A percentile compares a stretch with the other conserved stretches of the same genome.
phyloP scores from a whole-genome alignment of 2,797 vertebrate species.

The Ceyx erithaca region DNA sequence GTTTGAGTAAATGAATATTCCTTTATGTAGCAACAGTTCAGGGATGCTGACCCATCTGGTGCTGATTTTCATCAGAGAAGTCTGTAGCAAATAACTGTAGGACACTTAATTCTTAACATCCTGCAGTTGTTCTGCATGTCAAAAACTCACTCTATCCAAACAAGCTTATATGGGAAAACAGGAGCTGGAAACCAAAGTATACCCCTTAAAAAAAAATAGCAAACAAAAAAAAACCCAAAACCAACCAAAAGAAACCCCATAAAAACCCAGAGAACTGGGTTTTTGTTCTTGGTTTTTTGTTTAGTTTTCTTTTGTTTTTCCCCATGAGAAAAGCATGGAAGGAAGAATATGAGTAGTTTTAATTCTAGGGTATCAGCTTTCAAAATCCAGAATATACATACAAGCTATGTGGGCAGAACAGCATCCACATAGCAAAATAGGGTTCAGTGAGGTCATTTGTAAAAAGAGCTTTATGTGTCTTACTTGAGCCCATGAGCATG shows the following conservation, averaged over 20 bases:
- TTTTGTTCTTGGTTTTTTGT: no score
- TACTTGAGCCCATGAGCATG: background rate
- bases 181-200: background rate
- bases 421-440: background rate
- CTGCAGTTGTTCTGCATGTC: background rate
- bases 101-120: background rate
- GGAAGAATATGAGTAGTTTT: background rate
- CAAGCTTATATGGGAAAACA: background rate
- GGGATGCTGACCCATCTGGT: background rate
- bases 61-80: background rate
- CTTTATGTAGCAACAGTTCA: background rate
- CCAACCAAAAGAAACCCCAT: no score
- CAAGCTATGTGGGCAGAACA: background rate
- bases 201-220: no score
- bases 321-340: background rate
- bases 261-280: no score
- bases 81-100: background rate
- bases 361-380: background rate
- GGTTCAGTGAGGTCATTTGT: background rate
- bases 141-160: background rate
- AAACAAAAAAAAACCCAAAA: no score
- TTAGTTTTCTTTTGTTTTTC: no score
- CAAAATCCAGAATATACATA: background rate
- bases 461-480: no score
- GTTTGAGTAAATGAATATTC: background rate